These are phyloP conservation scores for Apogon hyalosoma DNA, from an alignment of 2,797 vertebrate species.

Conservation along the genomic window DNA sequence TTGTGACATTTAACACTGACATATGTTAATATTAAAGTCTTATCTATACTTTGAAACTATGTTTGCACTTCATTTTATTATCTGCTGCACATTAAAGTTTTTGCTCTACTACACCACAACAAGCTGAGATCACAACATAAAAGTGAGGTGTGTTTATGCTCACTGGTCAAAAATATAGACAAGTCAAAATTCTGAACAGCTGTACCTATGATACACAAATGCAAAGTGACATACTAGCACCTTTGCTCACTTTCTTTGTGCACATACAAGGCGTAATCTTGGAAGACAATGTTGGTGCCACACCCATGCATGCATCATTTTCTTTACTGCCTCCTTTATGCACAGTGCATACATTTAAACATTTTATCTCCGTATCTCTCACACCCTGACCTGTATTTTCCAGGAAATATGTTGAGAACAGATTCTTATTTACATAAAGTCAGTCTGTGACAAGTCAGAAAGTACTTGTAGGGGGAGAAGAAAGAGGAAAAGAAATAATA, in stretches of 20 bases:
- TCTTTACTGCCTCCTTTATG: background rate
- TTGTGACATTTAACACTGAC: background rate
- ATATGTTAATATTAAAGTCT: constrained; percentile 2
- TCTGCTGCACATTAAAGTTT: too few species aligned
- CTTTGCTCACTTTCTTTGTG: constrained; percentile 48
- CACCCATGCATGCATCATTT: constrained; percentile 36
- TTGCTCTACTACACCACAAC: too few species aligned
- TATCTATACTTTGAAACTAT: too few species aligned
- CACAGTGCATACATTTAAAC: background rate
- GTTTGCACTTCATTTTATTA: background rate
- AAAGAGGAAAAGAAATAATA: too few species aligned
- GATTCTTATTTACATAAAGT: too few species aligned
- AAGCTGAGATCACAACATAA: background rate
- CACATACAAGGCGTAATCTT: constrained; percentile 27
- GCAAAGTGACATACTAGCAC: constrained; percentile 43
- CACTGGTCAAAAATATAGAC: constrained; percentile 41
- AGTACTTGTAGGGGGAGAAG: too few species aligned
- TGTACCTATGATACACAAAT: constrained; percentile 18
- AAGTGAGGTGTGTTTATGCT: background rate
- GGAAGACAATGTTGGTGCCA: constrained; percentile 36
- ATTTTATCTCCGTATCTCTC: too few species aligned
- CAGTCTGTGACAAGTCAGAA: too few species aligned
- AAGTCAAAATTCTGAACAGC: constrained; percentile 27
- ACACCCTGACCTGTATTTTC: too few species aligned
- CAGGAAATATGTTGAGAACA: too few species aligned